phyloP scores from a whole-genome alignment of 2,113 vertebrate species.

The Chloroceryle aenea region DNA sequence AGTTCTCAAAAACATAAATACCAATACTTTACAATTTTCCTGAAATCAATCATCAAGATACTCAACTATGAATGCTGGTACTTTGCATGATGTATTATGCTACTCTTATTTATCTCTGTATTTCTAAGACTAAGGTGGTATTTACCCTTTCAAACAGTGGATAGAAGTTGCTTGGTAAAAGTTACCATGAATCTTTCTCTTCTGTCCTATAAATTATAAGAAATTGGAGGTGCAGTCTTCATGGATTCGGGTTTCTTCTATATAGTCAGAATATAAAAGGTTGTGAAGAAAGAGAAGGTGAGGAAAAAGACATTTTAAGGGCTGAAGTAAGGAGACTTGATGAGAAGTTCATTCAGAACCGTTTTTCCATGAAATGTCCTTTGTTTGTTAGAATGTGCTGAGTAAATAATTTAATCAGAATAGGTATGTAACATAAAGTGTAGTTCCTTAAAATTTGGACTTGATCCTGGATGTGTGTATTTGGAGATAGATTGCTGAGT shows the following conservation, averaged over 20 bases:
- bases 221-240: background rate
- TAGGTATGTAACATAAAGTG: background rate
- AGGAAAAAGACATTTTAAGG: background rate
- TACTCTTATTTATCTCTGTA: background rate
- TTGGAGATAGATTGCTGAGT: background rate
- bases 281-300: background rate
- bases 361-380: background rate
- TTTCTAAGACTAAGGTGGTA: accelerated
- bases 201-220: background rate
- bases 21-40: background rate
- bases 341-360: background rate
- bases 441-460: background rate
- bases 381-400: background rate
- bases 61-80: background rate
- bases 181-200: accelerated
- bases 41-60: background rate
- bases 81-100: accelerated
- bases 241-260: background rate
- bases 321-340: background rate
- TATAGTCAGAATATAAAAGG: background rate
- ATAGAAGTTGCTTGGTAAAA: background rate
- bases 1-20: background rate
- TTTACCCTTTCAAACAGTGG: background rate
- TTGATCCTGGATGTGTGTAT: accelerated
- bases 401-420: background rate